These are phyloP conservation scores for Triplophysa bombifrons DNA, from an alignment of 2,797 vertebrate species.

Conservation along the genomic window DNA sequence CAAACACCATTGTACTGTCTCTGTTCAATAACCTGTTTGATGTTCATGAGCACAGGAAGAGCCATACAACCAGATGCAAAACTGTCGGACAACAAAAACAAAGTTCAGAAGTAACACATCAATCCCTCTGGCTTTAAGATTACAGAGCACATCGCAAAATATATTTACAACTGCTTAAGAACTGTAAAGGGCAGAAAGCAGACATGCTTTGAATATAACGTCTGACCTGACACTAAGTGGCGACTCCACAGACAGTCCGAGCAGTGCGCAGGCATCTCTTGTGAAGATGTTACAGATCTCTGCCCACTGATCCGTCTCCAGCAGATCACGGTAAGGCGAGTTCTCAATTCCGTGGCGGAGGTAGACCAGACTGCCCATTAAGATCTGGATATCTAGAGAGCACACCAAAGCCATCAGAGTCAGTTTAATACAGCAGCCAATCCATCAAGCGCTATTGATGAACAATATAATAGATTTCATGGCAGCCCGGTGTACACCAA, in stretches of 20 bases:
- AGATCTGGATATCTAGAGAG: conserved; percentile 86
- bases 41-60: conserved; percentile 90
- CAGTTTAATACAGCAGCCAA: background rate
- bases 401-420: background rate
- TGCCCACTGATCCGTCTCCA: conserved; percentile 89
- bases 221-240: conserved; percentile 88
- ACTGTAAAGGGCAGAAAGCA: background rate
- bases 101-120: background rate
- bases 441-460: background rate
- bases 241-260: conserved; percentile 90
- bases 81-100: conserved; percentile 59
- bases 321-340: conserved; percentile 86
- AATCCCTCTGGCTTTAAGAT: background rate
- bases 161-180: background rate
- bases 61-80: conserved; percentile 92
- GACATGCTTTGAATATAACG: background rate
- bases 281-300: conserved; percentile 93
- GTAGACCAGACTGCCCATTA: conserved; percentile 92
- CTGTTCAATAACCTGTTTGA: conserved; percentile 92
- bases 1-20: conserved; percentile 89
- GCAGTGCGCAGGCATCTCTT: conserved; percentile 86
- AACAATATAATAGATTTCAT: background rate
- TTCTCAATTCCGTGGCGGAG: conserved; percentile 88
- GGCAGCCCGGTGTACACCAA: background rate
- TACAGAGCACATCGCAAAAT: background rate